Base-by-base conservation (phyloP, 2,888 invertebrate species). In the Sinelater perroti region DNA sequence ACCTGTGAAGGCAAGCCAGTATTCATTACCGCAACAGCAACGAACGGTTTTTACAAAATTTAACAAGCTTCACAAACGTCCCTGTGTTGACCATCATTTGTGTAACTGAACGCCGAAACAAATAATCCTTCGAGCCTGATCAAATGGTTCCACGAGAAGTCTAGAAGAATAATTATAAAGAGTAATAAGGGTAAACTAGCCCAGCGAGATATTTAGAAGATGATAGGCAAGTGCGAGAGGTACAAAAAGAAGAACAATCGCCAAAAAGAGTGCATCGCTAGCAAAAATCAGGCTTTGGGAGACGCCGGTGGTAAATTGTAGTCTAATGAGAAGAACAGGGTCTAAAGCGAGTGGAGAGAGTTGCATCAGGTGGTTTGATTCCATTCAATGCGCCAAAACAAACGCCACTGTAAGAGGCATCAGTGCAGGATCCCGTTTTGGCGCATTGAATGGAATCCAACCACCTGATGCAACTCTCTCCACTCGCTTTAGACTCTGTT, bases 111-210 rank as follows among this genome's bases (percentile, higher is more conserved):
- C n/a, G n/a, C n/a, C n/a, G n/a, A n/a, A n/a, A n/a, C n/a, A n/a
- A n/a, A n/a, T n/a, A n/a, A n/a, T n/a, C n/a, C n/a, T n/a, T n/a
- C n/a, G n/a, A n/a, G n/a, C n/a, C n/a, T n/a, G n/a, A n/a, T n/a
- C n/a, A n/a, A n/a, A n/a, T n/a, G n/a, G n/a, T n/a, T n/a, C n/a
- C n/a, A n/a, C 0, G 84, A 84, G 3, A 88, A 88, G 63, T 85
- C 84, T 58, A 89, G 87, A 75, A 87, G 88, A 72, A 91, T 93
- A 61, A 88, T 88, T 35, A 93, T 93, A 61, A 89, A 89, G 73
- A 93, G 93, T 78, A 91, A 93, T 79, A 90, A 88, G 70, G 91
- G 92, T 0, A 82, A 92, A 3, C 80, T 93, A 45, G 89, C 90
- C 11, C 89, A 91, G 72, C 86, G 87, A 2, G 93, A 93, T 69